Base-by-base conservation (phyloP, 2,888 invertebrate species). In the Theretra japonica region DNA sequence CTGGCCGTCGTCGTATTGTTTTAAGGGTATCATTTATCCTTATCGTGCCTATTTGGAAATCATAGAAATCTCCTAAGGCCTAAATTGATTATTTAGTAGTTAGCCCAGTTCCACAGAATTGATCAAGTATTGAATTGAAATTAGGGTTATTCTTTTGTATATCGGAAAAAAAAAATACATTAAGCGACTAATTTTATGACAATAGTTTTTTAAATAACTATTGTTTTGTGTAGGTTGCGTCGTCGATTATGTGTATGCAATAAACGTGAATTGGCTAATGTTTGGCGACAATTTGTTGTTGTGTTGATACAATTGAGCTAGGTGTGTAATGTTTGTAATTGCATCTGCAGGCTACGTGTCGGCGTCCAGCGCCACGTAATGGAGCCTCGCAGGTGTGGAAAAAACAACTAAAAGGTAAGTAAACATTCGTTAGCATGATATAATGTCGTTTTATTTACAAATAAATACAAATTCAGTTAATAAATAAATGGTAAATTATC, bases 391-490 rank as follows among this genome's bases (percentile, higher is more conserved):
- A 73, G 77, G 75, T 80, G 76, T 80, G 79, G 83, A 88, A 88
- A 90, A 91, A 94, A 94, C 4, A 28, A 28, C 28, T 5, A 28
- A 93, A 91, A 90, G 92, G 86, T 89, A 88, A 94, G 92, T 94
- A 94, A 94, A 94, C 94, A 94, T 94, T 94, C 93, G 94, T 93
- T 94, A 94, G 93, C 94, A 93, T 94, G 94, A 93, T 93, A 94
- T 93, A 92, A 91, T 93, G 90, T 93, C 88, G 90, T 93, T 94
- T 94, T 94, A 94, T 94, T 94, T 94, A 94, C 94, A 94, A 94
- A 94, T 94, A 94, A 94, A 94, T 94, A 94, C 94, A 94, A 94
- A 94, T 94, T 94, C 93, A 93, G 94, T 94, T 94, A 94, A 94
- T 94, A 94, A 94, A 94, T 94, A 94, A 94, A 93, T 94, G 94